Base-by-base conservation (phyloP, 2,797 vertebrate genomes). In the Glossophaga mutica region DNA sequence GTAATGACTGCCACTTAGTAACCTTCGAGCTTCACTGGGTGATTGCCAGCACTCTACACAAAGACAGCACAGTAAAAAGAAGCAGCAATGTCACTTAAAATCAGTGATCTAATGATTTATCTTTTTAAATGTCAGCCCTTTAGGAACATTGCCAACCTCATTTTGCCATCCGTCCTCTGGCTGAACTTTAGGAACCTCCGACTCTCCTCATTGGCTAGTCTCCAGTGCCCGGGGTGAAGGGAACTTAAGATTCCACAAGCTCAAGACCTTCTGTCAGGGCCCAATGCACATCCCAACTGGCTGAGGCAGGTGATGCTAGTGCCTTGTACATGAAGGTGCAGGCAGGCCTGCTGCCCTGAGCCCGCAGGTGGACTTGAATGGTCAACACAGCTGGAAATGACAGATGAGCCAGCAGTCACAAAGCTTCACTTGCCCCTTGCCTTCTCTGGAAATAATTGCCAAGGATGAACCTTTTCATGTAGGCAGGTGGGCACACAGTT, bases 351-450 rank as follows among this genome's bases (percentile, higher is more conserved):
- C 93, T 88, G 91, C 74, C 91, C 6, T 18, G 93, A 46, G 59
- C 0, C 34, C 50, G 3, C 96, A 94, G 88, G 94, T 94, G 95
- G 84, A 44, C 82, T n/a, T 16, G 9, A 57, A 73, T 2, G 44
- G 34, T 6, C 62, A 1, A 85, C 86, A 34, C 96, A 96, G 97
- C 84, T 96, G 91, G 92, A 93, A 90, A 71, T 59, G 3, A 96
- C 24, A 24, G 92, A 79, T 26, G 84, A 96, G 26, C 65, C 16
- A 37, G 21, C 70, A 52, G n/a, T 79, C 87, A 87, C 46, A 22
- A 70, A 90, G 81, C 78, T 87, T 90, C n/a, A 0, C 0, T 87
- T 50, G 62, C 82, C 74, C 67, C 91, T 90, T 2, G 71, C 94
- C 95, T 94, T 88, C 88, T 91, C 77, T 74, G 1, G 0, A 82